Evolutionary conservation across 2,113 vertebrate genomes (phyloP).

Genomic region (Pomatorhinus ruficollis): DNA sequence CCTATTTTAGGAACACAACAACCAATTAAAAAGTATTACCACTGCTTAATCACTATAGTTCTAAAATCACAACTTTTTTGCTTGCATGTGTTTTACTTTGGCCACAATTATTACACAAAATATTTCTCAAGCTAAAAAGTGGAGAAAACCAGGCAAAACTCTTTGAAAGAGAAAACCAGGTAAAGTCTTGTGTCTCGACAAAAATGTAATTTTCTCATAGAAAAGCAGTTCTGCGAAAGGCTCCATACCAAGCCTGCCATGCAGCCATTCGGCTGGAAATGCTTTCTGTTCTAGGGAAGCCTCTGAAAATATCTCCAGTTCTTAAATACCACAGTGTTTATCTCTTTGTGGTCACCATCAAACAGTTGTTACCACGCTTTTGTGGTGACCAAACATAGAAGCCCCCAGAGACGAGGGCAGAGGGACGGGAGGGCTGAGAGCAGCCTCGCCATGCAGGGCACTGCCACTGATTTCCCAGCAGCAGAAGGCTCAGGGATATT

Average conservation of each 20-base stretch:
- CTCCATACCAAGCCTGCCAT: background rate
- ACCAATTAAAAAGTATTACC: background rate
- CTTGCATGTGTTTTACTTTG: background rate
- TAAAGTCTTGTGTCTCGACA: background rate
- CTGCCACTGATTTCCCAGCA: background rate
- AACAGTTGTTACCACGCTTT: constrained; percentile 42
- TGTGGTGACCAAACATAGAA: constrained; percentile 43
- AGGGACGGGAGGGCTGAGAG: background rate
- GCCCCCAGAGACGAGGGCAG: background rate
- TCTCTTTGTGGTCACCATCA: constrained; percentile 49
- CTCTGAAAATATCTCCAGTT: constrained; percentile 52
- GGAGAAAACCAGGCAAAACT: background rate
- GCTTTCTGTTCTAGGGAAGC: constrained; percentile 21
- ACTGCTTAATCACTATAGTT: background rate
- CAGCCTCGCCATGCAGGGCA: background rate
- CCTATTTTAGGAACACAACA: background rate
- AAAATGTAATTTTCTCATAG: background rate
- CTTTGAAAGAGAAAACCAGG: background rate
- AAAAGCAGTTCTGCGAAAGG: background rate
- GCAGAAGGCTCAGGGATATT: background rate
- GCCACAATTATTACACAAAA: background rate
- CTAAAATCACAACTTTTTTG: background rate
- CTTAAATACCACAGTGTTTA: constrained; percentile 25
- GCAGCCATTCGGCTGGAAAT: background rate
- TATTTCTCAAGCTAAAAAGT: background rate